Evolutionary conservation across 2,888 invertebrate genomes (phyloP).

Genomic region (Acholoe squamosa): DNA sequence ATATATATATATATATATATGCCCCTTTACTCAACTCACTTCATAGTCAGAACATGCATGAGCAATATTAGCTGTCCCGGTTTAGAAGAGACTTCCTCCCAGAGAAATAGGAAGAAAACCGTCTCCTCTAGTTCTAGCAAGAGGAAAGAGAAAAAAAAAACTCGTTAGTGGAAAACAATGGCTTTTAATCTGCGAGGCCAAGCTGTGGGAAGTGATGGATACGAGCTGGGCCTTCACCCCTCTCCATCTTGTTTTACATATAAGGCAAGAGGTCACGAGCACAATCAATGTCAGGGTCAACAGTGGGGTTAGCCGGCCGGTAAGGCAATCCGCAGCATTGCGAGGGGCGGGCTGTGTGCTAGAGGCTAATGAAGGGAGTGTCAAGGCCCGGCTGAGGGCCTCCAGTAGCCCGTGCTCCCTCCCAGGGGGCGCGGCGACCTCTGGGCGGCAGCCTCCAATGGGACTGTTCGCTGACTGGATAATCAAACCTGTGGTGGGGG

Average conservation of each 20-base stretch:
- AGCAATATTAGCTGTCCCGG: no score
- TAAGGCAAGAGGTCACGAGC: constrained; percentile 51
- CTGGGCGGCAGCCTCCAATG: constrained; percentile 17
- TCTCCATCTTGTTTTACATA: constrained; percentile 57
- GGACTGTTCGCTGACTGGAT: constrained; percentile 46
- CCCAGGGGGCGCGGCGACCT: background rate
- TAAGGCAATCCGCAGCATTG: constrained; percentile 35
- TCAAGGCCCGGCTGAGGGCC: background rate
- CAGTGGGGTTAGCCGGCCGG: background rate
- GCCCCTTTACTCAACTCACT: no score
- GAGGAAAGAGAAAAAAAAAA: constrained; percentile 1
- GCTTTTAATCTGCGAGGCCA: constrained; percentile 55
- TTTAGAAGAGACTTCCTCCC: no score
- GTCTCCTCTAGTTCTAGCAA: no score
- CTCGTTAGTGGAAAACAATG: constrained; percentile 47
- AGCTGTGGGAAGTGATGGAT: constrained; percentile 50
- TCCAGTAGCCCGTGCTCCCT: background rate
- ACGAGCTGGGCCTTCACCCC: constrained; percentile 31
- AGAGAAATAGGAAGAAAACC: no score
- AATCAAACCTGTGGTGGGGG: background rate
- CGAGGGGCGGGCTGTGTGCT: background rate
- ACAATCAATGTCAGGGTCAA: constrained; percentile 46
- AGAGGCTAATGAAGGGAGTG: constrained; percentile 37
- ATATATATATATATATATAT: no score
- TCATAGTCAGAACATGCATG: no score